Base-by-base conservation (phyloP, 2,113 vertebrate species). In the Brachypodius melanocephalos region DNA sequence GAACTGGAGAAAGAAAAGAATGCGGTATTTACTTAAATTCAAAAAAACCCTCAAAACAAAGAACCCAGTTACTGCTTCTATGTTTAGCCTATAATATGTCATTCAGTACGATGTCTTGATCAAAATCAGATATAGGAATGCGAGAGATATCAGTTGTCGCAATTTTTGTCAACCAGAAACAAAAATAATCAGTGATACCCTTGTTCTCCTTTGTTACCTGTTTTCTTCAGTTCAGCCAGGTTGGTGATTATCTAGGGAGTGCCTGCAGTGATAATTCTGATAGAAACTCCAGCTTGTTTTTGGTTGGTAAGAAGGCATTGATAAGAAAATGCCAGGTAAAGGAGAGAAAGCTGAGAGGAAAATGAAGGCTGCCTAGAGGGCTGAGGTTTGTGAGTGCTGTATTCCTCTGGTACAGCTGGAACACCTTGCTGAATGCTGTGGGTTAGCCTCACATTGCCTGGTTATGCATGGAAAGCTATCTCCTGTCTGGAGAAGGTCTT, bases 1-100 rank as follows among this genome's bases (percentile, higher is more conserved):
- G 42, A 93, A 62, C 26, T 17, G n/a, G 11, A 88, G 21, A 29
- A 79, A 62, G 63, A 74, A 80, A 85, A 92, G 25, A 84, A 89
- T 46, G n/a, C 14, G 63, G 38, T 63, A 66, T 55, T 74, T 57
- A 71, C 32, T 63, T 73, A 76, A 87, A 79, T 76, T 20, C 36
- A 83, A 92, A 86, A 74, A 12, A 55, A 67, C 75, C 31, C 21
- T 48, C 1, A 5, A 79, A 94, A 42, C 25, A 69, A 79, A 78
- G 48, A 92, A 46, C 8, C 4, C 31, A n/a, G 69, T 75, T 88
- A 31, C n/a, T 61, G n/a, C n/a, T 38, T 76, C 58, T 28, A 57
- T 65, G 43, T 58, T 81, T 84, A 93, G 61, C 36, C 49, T 36
- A 26, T n/a, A 85, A 38, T 58, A 42, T 61, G 82, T 87, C 32